phyloP scores from a whole-genome alignment of 1,140 invertebrate species.

The Harpegnathos saltator region DNA sequence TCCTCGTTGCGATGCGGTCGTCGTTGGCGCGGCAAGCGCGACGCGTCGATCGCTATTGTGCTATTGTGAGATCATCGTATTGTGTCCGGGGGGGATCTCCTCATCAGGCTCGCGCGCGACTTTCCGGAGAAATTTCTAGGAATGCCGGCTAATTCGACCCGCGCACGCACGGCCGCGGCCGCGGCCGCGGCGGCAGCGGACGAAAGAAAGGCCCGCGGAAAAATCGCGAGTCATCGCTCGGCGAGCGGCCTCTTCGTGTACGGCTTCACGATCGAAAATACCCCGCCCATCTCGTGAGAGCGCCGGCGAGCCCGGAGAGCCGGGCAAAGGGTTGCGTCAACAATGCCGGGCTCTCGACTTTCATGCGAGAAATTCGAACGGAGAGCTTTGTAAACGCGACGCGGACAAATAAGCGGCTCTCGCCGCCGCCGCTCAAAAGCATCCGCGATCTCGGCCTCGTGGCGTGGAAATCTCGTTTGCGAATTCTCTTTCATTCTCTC shows the following conservation, averaged over 20 bases:
- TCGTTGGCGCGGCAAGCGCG: no score
- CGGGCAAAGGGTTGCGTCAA: constrained; percentile 61
- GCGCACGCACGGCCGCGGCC: constrained; percentile 8
- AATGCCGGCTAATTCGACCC: constrained; percentile 48
- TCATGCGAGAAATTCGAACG: constrained; percentile 54
- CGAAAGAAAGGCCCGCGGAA: constrained; percentile 31
- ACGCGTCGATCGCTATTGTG: background rate
- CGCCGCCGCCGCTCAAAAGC: background rate
- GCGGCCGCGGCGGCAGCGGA: constrained; percentile 7
- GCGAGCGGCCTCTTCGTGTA: constrained; percentile 45
- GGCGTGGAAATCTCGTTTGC: constrained; percentile 20
- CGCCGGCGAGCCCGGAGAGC: constrained; percentile 6
- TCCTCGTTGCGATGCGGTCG: no score
- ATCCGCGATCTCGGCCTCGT: background rate
- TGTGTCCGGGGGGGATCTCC: background rate
- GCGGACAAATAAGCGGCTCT: constrained; percentile 49
- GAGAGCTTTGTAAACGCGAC: constrained; percentile 60
- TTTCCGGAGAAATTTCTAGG: constrained; percentile 15
- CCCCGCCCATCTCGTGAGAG: constrained; percentile 49
- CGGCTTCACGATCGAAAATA: constrained; percentile 59
- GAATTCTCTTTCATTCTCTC: background rate
- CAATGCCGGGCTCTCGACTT: constrained; percentile 55
- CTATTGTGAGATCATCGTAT: constrained; percentile 27
- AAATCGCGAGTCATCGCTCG: constrained; percentile 61
- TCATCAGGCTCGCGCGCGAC: background rate